Percentiles rank a stretch among this genome's conserved stretches.
These are phyloP conservation scores for Pempheris klunzingeri DNA, from an alignment of 2,797 vertebrate genomes.

Conservation along the genomic window DNA sequence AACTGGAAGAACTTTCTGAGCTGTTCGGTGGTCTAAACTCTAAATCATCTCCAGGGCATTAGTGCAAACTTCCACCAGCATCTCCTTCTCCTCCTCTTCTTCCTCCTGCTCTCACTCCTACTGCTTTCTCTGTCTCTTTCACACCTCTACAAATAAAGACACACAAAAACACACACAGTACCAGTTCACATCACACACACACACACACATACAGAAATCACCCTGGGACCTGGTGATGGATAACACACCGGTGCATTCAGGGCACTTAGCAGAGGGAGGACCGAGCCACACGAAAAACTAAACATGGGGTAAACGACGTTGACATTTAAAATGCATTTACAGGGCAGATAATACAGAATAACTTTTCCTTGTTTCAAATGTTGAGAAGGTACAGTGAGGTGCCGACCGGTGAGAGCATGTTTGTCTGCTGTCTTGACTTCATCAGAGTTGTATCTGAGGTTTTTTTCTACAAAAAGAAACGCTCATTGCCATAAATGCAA, in stretches of 20 bases:
- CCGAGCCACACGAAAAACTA: slow-evolving; percentile 39
- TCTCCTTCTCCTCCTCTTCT: slow-evolving; percentile 9
- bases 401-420: background rate
- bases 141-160: slow-evolving; percentile 31
- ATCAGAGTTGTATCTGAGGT: background rate
- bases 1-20: slow-evolving; percentile 50
- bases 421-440: background rate
- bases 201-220: slow-evolving; percentile 45
- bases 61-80: slow-evolving; percentile 50
- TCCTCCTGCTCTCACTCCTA: slow-evolving; percentile 39
- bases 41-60: slow-evolving; percentile 79
- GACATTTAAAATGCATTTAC: slow-evolving; percentile 43
- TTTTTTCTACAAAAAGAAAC: background rate
- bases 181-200: slow-evolving; percentile 35
- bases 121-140: slow-evolving; percentile 37
- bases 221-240: slow-evolving; percentile 73
- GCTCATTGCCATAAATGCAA: background rate
- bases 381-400: background rate
- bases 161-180: slow-evolving; percentile 41
- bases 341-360: slow-evolving; percentile 7
- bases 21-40: slow-evolving; percentile 61
- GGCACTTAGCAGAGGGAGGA: slow-evolving; percentile 46
- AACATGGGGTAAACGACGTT: slow-evolving; percentile 45
- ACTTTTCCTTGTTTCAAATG: background rate
- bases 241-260: slow-evolving; percentile 56